Evolutionary conservation across 2,888 invertebrate species (phyloP), one percentile per base, ranked within the genome.

Genomic region (Archaeoteleia sp.): DNA sequence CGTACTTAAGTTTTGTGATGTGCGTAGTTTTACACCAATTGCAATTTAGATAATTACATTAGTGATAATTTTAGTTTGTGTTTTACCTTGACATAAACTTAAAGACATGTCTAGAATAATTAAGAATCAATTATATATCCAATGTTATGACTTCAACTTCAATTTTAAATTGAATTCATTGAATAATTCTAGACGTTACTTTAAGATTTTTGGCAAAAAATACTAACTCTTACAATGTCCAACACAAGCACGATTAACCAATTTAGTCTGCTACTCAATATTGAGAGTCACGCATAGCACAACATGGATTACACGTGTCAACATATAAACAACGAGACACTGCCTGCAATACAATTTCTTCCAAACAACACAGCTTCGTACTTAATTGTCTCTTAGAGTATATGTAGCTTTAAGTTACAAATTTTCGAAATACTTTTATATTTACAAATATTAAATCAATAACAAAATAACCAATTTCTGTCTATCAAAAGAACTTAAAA

Each of bases 231-330:
- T 40, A 17, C 20, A 39, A 20, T 15, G 35, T 14, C 13, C 15
- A 45, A 61, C 53, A 66, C 46, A 53, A 61, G 75, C 74, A 78
- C 74, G 72, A 72, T 71, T 73, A 74, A 76, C 81, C 81, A 81
- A 75, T 82, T 82, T 82, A 82, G 81, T 82, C 81, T 81, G 81
- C 82, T 80, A 76, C 78, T 70, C 70, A 40, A 70, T 65, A 62
- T 57, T 53, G 53, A 57, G 51, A 57, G 45, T 39, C 43, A 65
- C 45, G 63, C 45, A 57, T 37, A 51, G 42, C 46, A 57, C 53
- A 57, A 65, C 57, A 57, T 46, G 15, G 34, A 45, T 37, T 45
- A 65, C 51, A 53, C 37, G 55, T 35, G 48, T 40, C 32, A 27
- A 46, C 45, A 65, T 40, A 39, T 37, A 43, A 43, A 57, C 57